Evolutionary conservation across 2,797 vertebrate species (phyloP), one percentile per base, ranked within the genome.

Genomic region (Brachymystax lenok): DNA sequence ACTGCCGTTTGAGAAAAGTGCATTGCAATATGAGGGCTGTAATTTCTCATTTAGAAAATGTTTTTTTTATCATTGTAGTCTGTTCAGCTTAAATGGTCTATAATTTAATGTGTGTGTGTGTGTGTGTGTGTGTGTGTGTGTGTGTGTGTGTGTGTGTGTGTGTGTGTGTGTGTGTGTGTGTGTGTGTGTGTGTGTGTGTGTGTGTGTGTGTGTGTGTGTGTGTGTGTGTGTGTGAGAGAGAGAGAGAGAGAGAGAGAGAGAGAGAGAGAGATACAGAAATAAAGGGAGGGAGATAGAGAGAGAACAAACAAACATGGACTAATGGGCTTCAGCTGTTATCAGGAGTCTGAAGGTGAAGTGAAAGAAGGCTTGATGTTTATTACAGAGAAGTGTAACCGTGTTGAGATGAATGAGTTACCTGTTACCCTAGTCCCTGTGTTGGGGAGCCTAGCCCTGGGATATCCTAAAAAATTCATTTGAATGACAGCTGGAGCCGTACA

Each of bases 391-490:
- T 87, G 90, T 93, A 93, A 89, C 75, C 78, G 89, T 83, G 90
- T 90, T 91, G 94, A 95, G 90, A 90, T 86, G 90, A 91, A 94
- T 89, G 87, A 89, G 90, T 92, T 92, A 93, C 92, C 88, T 81
- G 81, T 46, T 46, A 92, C 86, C 87, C 90, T 90, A n/a, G 75
- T 79, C 73, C 71, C 81, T 92, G 89, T 94, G 92, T 90, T 83
- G 89, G 91, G 85, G 92, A 93, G 88, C 90, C 89, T 91, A 92
- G 93, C 94, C 94, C 92, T 91, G 85, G 93, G 94, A 96, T 94
- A 94, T 94, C 93, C 93, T 93, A 91, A 0, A 95, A 86, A 96
- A 94, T 93, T 93, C 91, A 96, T 95, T 94, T 95, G 94, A 93
- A 90, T 93, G 90, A 94, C 93, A 95, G 90, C 92, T 84, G 88